These are phyloP conservation scores for Ptychodera flava DNA, from an alignment of 35 echinoderm and acorn worm genomes.

Conservation along the genomic window DNA sequence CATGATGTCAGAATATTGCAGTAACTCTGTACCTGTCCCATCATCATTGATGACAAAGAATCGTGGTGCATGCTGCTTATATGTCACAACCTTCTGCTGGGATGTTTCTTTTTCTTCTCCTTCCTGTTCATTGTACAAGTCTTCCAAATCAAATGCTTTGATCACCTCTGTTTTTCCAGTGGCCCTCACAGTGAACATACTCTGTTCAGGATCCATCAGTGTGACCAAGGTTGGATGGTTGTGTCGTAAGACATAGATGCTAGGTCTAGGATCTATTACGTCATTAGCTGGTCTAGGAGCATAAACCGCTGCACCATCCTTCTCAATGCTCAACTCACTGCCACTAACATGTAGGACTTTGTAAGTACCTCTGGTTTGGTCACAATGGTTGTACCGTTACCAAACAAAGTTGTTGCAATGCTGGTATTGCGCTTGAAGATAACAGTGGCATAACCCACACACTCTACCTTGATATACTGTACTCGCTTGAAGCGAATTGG, in stretches of 20 bases:
- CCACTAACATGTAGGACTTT: conserved; percentile 86
- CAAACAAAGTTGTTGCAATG: conserved; percentile 92
- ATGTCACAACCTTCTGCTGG: neutral
- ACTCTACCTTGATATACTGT: conserved; percentile 84
- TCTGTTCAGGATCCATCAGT: conserved; percentile 46
- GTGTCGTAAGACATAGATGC: conserved; percentile 61
- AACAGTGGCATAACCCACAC: conserved; percentile 88
- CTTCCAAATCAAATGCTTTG: neutral
- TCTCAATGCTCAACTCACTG: conserved; percentile 48
- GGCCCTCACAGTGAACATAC: conserved; percentile 55
- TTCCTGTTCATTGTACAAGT: conserved; percentile 10
- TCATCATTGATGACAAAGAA: conserved; percentile 89
- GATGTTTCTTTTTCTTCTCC: conserved; percentile 25
- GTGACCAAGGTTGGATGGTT: conserved; percentile 43
- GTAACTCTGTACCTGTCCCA: conserved; percentile 83
- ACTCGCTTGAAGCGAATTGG: conserved; percentile 30
- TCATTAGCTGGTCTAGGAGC: conserved; percentile 26
- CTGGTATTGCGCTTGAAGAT: conserved; percentile 95
- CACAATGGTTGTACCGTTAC: conserved; percentile 76
- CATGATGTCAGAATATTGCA: conserved; percentile 50
- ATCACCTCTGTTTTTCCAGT: conserved; percentile 46
- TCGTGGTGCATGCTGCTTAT: conserved; percentile 38
- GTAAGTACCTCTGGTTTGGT: conserved; percentile 91
- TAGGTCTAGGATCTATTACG: conserved; percentile 11
- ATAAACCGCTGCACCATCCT: conserved; percentile 52